These are phyloP conservation scores for Leptosomus discolor DNA, from an alignment of 2,113 vertebrate species.

Conservation along the genomic window DNA sequence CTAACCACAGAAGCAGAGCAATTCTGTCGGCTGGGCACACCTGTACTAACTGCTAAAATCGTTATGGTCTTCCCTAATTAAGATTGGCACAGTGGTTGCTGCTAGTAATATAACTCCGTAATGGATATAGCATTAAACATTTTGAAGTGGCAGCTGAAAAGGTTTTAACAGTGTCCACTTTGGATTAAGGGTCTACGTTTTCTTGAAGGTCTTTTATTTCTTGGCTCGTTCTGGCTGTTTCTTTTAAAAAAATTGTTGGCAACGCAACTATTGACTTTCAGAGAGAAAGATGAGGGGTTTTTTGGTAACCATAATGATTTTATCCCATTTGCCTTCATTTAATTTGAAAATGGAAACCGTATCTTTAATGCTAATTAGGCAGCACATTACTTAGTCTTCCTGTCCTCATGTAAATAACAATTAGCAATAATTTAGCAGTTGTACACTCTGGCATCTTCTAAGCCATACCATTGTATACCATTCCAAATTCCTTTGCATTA, in stretches of 20 bases:
- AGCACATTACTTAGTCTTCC: conserved; percentile 75
- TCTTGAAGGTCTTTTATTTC: neutral
- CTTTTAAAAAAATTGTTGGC: neutral
- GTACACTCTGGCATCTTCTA: conserved; percentile 78
- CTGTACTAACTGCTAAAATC: conserved; percentile 7
- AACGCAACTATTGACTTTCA: conserved; percentile 12
- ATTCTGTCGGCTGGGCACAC: neutral
- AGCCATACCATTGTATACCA: conserved; percentile 78
- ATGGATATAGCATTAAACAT: neutral
- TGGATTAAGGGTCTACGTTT: neutral
- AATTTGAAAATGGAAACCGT: conserved; percentile 76
- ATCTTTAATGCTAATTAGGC: conserved; percentile 80
- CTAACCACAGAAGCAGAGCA: neutral
- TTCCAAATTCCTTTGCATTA: conserved; percentile 82
- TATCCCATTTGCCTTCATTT: conserved; percentile 58
- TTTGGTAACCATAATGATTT: conserved; percentile 44
- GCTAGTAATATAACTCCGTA: neutral
- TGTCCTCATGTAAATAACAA: conserved; percentile 81
- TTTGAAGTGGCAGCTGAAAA: neutral
- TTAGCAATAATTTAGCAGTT: conserved; percentile 83
- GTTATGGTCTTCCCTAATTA: neutral
- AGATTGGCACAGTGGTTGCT: neutral
- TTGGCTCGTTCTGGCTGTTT: neutral
- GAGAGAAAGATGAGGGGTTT: neutral
- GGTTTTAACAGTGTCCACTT: neutral